phyloP scores from a whole-genome alignment of 2,888 invertebrate species.

The Brenthis daphne region DNA sequence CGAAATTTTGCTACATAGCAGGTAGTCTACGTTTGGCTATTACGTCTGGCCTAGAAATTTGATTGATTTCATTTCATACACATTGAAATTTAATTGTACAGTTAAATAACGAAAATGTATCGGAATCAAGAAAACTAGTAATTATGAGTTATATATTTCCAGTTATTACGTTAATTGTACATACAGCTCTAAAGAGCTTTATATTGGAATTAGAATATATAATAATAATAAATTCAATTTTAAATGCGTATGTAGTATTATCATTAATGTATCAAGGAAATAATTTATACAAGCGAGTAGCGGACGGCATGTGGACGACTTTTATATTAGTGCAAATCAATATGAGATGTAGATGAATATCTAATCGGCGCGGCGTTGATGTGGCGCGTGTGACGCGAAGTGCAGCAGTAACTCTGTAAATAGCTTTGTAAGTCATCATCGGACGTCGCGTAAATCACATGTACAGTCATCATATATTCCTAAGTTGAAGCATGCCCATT shows the following conservation, averaged over 20 bases:
- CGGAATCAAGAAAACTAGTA: too few relatives aligned
- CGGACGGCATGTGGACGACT: too few relatives aligned
- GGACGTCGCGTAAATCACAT: slow-evolving; percentile 51
- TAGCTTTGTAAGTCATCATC: slow-evolving; percentile 55
- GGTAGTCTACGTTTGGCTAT: background rate
- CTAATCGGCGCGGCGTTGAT: slow-evolving; percentile 6
- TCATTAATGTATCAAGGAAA: too few relatives aligned
- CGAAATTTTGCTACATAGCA: background rate
- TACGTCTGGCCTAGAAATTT: slow-evolving; percentile 1
- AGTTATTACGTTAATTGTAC: too few relatives aligned
- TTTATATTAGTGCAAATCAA: background rate
- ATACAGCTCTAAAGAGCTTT: too few relatives aligned
- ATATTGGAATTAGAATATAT: too few relatives aligned
- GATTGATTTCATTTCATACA: background rate
- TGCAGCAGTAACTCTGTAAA: slow-evolving; percentile 57
- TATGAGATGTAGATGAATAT: background rate
- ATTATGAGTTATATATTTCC: too few relatives aligned
- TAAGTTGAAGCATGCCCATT: slow-evolving; percentile 56
- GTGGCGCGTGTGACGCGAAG: slow-evolving; percentile 28
- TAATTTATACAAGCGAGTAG: too few relatives aligned
- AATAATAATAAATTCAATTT: too few relatives aligned
- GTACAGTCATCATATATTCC: slow-evolving; percentile 55
- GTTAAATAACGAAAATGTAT: too few relatives aligned
- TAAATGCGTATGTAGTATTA: too few relatives aligned
- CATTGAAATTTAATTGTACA: too few relatives aligned